These are phyloP conservation scores for Micrastur ruficollis DNA, from an alignment of 2,797 vertebrate genomes.

Conservation along the genomic window DNA sequence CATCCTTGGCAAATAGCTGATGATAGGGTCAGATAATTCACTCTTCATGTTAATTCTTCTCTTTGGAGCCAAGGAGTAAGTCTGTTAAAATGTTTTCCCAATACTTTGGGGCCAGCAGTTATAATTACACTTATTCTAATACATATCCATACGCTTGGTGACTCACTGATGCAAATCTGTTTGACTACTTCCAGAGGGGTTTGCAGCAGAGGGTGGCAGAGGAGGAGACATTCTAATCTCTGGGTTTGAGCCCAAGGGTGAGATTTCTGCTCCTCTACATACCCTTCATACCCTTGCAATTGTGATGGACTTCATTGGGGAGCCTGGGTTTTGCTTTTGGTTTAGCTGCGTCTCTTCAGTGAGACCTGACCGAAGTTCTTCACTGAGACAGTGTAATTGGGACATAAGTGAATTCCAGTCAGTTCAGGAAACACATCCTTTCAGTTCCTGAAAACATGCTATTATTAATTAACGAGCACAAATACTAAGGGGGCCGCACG, in stretches of 20 bases:
- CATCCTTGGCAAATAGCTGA: conserved; percentile 2
- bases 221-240: neutral
- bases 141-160: neutral
- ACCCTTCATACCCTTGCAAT: neutral
- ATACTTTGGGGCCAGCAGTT: neutral
- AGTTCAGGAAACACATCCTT: conserved; percentile 79
- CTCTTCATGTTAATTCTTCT: conserved; percentile 24
- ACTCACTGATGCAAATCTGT: conserved; percentile 42
- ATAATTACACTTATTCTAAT: conserved; percentile 35
- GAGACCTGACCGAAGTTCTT: conserved; percentile 43
- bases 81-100: conserved; percentile 48
- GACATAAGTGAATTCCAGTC: conserved; percentile 81
- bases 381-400: conserved; percentile 75
- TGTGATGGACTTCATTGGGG: neutral
- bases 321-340: conserved; percentile 17
- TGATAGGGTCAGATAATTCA: conserved; percentile 14
- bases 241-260: neutral
- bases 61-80: conserved; percentile 28
- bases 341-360: neutral
- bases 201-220: conserved; percentile 1
- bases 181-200: conserved; percentile 3
- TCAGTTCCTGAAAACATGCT: conserved; percentile 85
- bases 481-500: conserved; percentile 80
- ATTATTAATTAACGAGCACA: conserved; percentile 94
- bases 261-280: neutral